These are phyloP conservation scores for Lysandra bellargus DNA, from an alignment of 2,888 invertebrate species.

Conservation along the genomic window DNA sequence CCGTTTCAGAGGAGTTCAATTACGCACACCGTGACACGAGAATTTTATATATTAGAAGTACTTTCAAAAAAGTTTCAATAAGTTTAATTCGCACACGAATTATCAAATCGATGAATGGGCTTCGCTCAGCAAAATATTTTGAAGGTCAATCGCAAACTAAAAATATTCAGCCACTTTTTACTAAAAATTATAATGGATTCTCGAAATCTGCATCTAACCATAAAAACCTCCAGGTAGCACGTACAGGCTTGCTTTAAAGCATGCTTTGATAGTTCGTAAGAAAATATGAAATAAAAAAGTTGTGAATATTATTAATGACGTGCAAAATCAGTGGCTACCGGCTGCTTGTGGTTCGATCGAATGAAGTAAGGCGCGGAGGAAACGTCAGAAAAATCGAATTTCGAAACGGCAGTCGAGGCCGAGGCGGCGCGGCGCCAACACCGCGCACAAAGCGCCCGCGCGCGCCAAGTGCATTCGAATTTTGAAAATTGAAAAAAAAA, in stretches of 20 bases:
- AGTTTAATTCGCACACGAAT: too few species aligned
- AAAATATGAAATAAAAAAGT: slow-evolving; percentile 8
- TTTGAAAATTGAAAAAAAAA: slow-evolving; percentile 44
- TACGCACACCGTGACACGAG: too few species aligned
- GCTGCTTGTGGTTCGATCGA: slow-evolving; percentile 79
- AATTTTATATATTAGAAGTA: too few species aligned
- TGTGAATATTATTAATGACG: slow-evolving; percentile 47
- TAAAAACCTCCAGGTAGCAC: too few species aligned
- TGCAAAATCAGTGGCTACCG: slow-evolving; percentile 76
- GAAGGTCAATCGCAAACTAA: not conserved
- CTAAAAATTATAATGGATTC: not conserved
- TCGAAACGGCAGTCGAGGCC: slow-evolving; percentile 77
- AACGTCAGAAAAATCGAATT: slow-evolving; percentile 81
- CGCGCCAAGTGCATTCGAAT: slow-evolving; percentile 52
- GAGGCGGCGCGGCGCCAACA: slow-evolving; percentile 76
- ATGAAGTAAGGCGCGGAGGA: slow-evolving; percentile 74
- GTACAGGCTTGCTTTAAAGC: not conserved
- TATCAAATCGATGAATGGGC: not conserved
- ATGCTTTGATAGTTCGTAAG: not conserved
- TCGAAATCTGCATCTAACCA: not conserved
- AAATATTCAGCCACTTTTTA: not conserved
- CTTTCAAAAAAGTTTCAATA: too few species aligned
- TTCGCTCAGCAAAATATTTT: not conserved
- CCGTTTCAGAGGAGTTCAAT: too few species aligned
- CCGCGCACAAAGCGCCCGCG: slow-evolving; percentile 70